Percentiles rank a stretch among this genome's conserved stretches.
Conservation (phyloP, 1,140 invertebrate genomes). For the Stegodyphus dumicola region DNA sequence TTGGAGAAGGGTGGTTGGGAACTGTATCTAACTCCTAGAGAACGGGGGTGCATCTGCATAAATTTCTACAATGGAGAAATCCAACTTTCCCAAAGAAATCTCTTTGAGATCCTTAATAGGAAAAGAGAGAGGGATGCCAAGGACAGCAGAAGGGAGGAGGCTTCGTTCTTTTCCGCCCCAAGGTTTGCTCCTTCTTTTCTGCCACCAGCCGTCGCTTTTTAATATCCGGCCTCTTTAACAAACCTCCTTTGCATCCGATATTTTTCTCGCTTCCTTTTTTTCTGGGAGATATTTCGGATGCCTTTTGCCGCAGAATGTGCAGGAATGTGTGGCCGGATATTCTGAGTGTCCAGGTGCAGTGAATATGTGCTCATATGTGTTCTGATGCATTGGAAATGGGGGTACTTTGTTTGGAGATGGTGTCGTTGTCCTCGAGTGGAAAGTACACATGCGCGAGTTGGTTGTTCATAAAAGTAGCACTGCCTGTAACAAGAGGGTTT, state of each 20-base stretch:
- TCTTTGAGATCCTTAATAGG: slow-evolving; percentile 28
- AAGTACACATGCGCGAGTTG: no score
- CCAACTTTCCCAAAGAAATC: not conserved
- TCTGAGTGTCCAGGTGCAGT: slow-evolving; percentile 19
- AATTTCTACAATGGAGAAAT: slow-evolving; percentile 23
- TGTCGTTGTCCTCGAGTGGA: no score
- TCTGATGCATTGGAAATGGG: not conserved
- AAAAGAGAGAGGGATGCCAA: slow-evolving; percentile 24
- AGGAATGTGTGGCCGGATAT: slow-evolving; percentile 10
- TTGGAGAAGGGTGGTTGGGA: not conserved
- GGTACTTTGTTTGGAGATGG: no score
- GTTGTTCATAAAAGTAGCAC: no score
- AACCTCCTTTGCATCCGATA: slow-evolving; percentile 32
- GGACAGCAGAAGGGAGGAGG: slow-evolving; percentile 3
- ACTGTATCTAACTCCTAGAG: slow-evolving; percentile 5
- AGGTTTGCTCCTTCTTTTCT: not conserved
- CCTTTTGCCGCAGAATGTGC: not conserved
- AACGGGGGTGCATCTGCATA: slow-evolving; percentile 32
- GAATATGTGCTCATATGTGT: slow-evolving; percentile 2
- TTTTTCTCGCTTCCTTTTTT: slow-evolving; percentile 22
- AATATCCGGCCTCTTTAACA: slow-evolving; percentile 50
- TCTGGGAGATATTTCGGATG: not conserved
- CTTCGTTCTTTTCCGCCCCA: not conserved
- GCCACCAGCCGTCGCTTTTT: slow-evolving; percentile 9
- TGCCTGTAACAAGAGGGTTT: no score